Conservation (phyloP, 2,113 vertebrate species). For the Campylomormyrus tamandua region DNA sequence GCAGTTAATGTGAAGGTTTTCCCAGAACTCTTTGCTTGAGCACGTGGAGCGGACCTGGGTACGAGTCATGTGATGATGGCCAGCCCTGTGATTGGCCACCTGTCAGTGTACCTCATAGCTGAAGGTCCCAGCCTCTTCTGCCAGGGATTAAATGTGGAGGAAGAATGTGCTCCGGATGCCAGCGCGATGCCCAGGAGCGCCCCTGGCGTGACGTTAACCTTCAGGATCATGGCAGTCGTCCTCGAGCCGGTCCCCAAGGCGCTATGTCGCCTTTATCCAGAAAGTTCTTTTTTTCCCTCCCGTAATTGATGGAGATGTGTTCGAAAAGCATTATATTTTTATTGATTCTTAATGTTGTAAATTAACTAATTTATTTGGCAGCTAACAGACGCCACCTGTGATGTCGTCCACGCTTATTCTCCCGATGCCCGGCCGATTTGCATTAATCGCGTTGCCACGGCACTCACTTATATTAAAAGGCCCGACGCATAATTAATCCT, state of each 20-base stretch:
- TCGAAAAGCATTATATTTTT: slow-evolving; percentile 96
- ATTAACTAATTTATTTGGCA: slow-evolving; percentile 95
- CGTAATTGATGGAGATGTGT: slow-evolving; percentile 81
- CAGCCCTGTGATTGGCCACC: not conserved
- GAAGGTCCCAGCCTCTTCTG: not conserved
- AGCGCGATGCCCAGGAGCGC: not conserved
- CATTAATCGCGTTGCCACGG: slow-evolving; percentile 90
- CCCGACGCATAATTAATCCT: slow-evolving; percentile 88
- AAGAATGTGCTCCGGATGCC: not conserved
- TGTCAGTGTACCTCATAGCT: not conserved
- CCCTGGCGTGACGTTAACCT: not conserved
- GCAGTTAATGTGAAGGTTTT: not conserved
- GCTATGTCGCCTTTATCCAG: slow-evolving; percentile 26
- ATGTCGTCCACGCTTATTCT: slow-evolving; percentile 76
- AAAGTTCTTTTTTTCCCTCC: slow-evolving; percentile 24
- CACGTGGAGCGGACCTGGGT: not conserved
- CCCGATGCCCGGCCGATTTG: slow-evolving; percentile 80
- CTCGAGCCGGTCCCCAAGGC: not conserved
- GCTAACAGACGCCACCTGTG: slow-evolving; percentile 80
- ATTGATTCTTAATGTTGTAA: slow-evolving; percentile 99
- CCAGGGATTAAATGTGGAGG: not conserved
- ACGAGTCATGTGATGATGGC: not conserved
- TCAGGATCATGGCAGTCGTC: slow-evolving; percentile 2
- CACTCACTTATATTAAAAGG: slow-evolving; percentile 99
- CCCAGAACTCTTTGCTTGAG: not conserved